Base-by-base conservation (phyloP, 2,113 vertebrate species). In the Salvelinus alpinus region DNA sequence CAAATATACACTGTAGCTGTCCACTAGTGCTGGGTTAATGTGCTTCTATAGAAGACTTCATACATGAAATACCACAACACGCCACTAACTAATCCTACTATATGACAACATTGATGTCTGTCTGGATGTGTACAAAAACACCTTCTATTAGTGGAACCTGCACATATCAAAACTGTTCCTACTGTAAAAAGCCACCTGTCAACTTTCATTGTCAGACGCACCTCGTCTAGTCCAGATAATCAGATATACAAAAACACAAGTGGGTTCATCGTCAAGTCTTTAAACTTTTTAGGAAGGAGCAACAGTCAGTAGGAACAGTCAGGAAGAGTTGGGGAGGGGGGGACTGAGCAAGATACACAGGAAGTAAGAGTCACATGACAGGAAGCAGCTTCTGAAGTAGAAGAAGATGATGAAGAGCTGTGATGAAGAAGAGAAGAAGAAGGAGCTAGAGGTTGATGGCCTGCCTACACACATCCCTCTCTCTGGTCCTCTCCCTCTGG, bases 401-500 rank as follows among this genome's bases (percentile, higher is more conserved):
- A 64, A 73, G 86, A 85, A 59, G 78, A 22, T 82, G 65, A 67
- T 29, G 64, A 18, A 67, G 25, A 84, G 48, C 11, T 14, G 90
- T 27, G 22, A 16, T n/a, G 66, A 5, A 44, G 75, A 81, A 73
- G 66, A 83, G 76, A 68, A 85, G 81, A 75, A 84, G 68, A 83
- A 72, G 77, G 77, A 87, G 88, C 76, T 20, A 87, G 85, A 85
- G 84, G 83, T 70, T 79, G 89, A 89, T 87, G 84, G 84, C 51
- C 73, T 54, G 48, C 48, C 48, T 88, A 83, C 89, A 90, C 93
- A 92, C 93, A 93, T 93, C 87, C 94, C 94, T 94, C 95, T 93
- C 90, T 87, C 92, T 92, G 93, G 79, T 95, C 92, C 92, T 95
- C 94, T 91, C 90, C 87, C 94, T 94, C 82, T 47, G 92, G 83